Base-by-base conservation (phyloP, 2,888 invertebrate species). In the Drosophila affinis region DNA sequence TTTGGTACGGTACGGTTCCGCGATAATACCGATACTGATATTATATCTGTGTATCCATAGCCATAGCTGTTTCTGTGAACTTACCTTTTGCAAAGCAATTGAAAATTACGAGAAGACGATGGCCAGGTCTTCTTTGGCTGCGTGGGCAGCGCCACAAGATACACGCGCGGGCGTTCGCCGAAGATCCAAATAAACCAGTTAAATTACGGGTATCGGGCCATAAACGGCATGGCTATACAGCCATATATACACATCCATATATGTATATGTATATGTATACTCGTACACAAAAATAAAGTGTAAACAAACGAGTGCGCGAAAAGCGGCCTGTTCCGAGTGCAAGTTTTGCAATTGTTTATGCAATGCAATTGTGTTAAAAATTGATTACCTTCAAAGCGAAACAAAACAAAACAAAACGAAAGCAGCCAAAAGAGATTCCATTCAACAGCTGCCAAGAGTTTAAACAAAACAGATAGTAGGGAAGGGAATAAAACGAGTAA, bases 271-370 rank as follows among this genome's bases (percentile, higher is more conserved):
- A 21, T 21, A 9, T 9, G 7, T 27, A 6, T 27, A 53, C 46
- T 34, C 53, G 1, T 27, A 53, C 46, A 46, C 53, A 53, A 52
- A 63, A 59, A 46, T 62, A 72, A 63, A 73, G 63, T 81, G 87
- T 69, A 70, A 76, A 73, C 69, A 75, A 49, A 18, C 34, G 21
- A 51, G 46, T 12, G 14, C 24, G 32, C 27, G 18, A 48, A 54
- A 32, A 29, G 47, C 21, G 32, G 57, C 46, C 70, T 18, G 45
- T 29, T 59, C 46, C 70, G 64, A 70, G 75, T 77, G 75, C 76
- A 79, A 60, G n/a, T 80, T 69, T 75, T 72, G 76, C 64, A 77
- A 82, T 87, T 82, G 87, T 88, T 82, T 85, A 81, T 76, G 79
- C 82, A 85, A 78, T 86, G 64, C 70, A 88, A 69, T 82, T 83